Evolutionary conservation across 1,140 invertebrate species (phyloP), one percentile per base, ranked within the genome.

Genomic region (Drosophila insularis): DNA sequence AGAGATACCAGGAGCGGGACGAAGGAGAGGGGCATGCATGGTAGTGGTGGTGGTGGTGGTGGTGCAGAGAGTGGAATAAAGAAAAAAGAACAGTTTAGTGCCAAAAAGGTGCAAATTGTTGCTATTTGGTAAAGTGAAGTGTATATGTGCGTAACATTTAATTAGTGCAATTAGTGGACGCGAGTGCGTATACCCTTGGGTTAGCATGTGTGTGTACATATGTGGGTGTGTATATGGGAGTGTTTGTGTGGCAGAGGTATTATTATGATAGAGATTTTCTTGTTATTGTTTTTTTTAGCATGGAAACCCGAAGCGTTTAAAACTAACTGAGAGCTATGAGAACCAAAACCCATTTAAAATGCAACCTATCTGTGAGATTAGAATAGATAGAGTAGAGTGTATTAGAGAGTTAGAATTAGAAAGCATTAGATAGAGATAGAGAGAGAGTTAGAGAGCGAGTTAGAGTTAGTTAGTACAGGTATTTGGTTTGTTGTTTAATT

Each of bases 131-230:
- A 8, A 35, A 58, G 31, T 68, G 46, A 59, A 63, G 56, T n/a
- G 35, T 46, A 39, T 21, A 68, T 58, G 71, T 58, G 58, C 53
- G 67, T 50, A 39, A 68, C 70, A 86, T 82, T 86, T 79, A 82
- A 86, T 79, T 87, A 87, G 82, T 87, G 79, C 82, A 70, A 81
- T 87, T 82, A 79, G 79, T 87, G 79, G 64, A 43, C 53, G 60
- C 71, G 40, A 53, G 27, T 71, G 69, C 43, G 31, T 40, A 31
- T 61, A 63, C 46, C 56, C 35, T 59, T 32, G 35, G 31, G 68
- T 13, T 35, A 39, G 58, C 37, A 54, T 32, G 63, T 40, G 63
- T 39, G 23, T 59, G 40, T 74, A 23, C 10, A 7, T 56, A 4
- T 58, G n/a, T 58, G 31, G 3, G 43, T 19, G 8, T 76, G 74